phyloP scores from a whole-genome alignment of 2,113 vertebrate species.

The Speoplatyrhinus poulsoni region DNA sequence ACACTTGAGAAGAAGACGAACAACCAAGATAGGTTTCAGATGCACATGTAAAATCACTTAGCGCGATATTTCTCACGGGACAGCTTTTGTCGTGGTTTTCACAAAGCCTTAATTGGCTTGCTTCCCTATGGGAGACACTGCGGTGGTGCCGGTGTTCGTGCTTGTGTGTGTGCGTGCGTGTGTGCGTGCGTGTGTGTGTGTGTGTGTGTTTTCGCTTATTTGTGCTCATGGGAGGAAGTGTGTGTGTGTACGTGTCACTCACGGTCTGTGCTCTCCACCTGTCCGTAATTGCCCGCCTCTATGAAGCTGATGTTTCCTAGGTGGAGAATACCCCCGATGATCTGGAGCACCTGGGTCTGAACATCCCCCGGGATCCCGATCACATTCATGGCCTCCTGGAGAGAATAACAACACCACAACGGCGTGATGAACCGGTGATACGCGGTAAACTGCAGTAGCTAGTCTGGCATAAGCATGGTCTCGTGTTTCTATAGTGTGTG shows the following conservation, averaged over 20 bases:
- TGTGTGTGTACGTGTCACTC: conserved; percentile 69
- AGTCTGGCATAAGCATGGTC: no score
- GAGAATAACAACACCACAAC: not conserved
- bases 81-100: conserved; percentile 2
- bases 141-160: conserved; percentile 1
- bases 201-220: not conserved
- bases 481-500: no score
- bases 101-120: conserved; percentile 26
- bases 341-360: conserved; percentile 88
- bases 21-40: not conserved
- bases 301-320: conserved; percentile 92
- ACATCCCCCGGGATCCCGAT: conserved; percentile 82
- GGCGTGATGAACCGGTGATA: no score
- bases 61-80: conserved; percentile 2
- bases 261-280: conserved; percentile 89
- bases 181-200: not conserved
- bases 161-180: not conserved
- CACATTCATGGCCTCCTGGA: conserved; percentile 92
- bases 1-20: conserved; percentile 25
- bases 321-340: conserved; percentile 90
- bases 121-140: not conserved
- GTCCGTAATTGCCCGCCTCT: conserved; percentile 92
- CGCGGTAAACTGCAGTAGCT: no score
- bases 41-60: conserved; percentile 32
- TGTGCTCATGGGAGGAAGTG: conserved; percentile 12